phyloP scores from a whole-genome alignment of 2,888 invertebrate genomes.

The Microdon myrmicae region DNA sequence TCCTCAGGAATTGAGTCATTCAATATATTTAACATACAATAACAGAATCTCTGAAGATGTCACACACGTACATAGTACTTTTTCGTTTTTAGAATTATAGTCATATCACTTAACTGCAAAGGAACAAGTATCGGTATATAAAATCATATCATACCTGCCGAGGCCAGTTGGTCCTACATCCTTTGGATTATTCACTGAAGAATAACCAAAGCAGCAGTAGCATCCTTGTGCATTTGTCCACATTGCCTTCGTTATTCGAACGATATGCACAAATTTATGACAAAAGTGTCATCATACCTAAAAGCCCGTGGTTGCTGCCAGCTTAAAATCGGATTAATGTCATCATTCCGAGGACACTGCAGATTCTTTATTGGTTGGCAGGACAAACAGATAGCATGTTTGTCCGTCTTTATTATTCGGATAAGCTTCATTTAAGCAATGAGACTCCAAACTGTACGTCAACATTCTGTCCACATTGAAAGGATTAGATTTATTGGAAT shows the following conservation, averaged over 20 bases:
- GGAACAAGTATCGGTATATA: no score
- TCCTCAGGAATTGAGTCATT: no score
- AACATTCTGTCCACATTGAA: conserved; percentile 26
- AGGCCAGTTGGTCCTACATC: no score
- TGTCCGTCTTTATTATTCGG: conserved; percentile 49
- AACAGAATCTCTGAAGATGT: no score
- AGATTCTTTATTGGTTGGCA: conserved; percentile 39
- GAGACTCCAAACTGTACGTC: conserved; percentile 42
- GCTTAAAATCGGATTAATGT: conserved; percentile 52
- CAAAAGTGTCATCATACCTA: conserved; percentile 49
- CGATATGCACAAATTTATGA: conserved; percentile 53
- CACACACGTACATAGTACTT: no score
- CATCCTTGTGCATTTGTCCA: no score
- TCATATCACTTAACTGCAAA: no score
- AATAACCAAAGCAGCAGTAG: no score
- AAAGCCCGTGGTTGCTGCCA: conserved; percentile 51
- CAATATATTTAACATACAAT: no score
- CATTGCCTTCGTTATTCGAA: conserved; percentile 35
- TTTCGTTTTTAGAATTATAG: no score
- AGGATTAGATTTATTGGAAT: conserved; percentile 35
- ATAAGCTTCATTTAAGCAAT: conserved; percentile 50
- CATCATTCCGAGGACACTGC: conserved; percentile 26
- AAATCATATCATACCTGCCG: no score
- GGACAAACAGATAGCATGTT: conserved; percentile 49
- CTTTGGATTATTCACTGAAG: no score